Evolutionary conservation across 2,888 invertebrate species (phyloP).

Genomic region (Drosophila kambysellisi): DNA sequence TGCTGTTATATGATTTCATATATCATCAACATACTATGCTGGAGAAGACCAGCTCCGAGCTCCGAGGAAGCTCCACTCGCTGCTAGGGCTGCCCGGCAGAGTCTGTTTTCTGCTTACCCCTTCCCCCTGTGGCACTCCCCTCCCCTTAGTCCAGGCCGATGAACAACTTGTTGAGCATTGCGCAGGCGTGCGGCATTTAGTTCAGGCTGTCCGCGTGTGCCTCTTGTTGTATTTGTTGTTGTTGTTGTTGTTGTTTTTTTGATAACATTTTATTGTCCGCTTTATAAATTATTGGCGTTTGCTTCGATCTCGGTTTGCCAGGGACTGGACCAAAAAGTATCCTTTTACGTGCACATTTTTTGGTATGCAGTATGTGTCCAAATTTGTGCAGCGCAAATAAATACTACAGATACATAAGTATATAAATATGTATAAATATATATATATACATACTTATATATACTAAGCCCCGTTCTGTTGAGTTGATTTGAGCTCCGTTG

Average conservation of each 20-base stretch:
- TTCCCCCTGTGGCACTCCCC: neutral
- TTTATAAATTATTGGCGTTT: slow-evolving; percentile 81
- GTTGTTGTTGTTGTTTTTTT: slow-evolving; percentile 46
- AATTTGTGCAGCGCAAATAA: slow-evolving; percentile 76
- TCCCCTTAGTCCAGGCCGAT: neutral
- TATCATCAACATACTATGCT: slow-evolving; percentile 69
- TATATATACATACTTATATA: neutral
- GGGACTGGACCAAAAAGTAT: slow-evolving; percentile 67
- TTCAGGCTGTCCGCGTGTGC: slow-evolving; percentile 75
- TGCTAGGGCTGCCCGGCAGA: slow-evolving; percentile 10
- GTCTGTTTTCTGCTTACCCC: neutral
- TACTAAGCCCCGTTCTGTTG: neutral
- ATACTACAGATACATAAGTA: slow-evolving; percentile 46
- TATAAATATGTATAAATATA: neutral
- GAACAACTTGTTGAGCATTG: slow-evolving; percentile 69
- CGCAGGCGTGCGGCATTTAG: slow-evolving; percentile 81
- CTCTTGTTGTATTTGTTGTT: slow-evolving; percentile 44
- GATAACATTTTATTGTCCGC: slow-evolving; percentile 81
- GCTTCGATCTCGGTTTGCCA: slow-evolving; percentile 24
- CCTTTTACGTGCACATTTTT: slow-evolving; percentile 76
- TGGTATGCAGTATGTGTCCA: slow-evolving; percentile 79
- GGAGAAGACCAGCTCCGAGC: slow-evolving; percentile 35
- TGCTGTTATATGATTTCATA: slow-evolving; percentile 81
- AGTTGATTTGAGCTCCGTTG: slow-evolving; percentile 12
- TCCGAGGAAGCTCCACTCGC: slow-evolving; percentile 3